Evolutionary conservation across 2,888 invertebrate species (phyloP).

Genomic region (Luffia ferchaultella): DNA sequence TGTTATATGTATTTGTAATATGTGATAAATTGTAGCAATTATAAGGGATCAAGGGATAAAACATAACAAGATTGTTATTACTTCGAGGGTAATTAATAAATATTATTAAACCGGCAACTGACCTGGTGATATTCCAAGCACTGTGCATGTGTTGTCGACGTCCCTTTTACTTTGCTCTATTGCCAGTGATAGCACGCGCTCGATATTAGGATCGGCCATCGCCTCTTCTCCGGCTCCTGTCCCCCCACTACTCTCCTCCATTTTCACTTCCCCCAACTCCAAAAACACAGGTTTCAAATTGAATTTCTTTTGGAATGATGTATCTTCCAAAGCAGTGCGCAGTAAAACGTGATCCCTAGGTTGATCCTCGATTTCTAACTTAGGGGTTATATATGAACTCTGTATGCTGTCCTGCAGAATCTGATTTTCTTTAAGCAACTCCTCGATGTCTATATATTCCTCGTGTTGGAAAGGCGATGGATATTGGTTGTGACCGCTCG

Average conservation of each 20-base stretch:
- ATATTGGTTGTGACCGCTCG: slow-evolving; percentile 60
- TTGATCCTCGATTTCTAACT: slow-evolving; percentile 58
- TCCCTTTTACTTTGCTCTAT: slow-evolving; percentile 88
- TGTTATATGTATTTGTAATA: too few species aligned
- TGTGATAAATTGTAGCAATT: too few species aligned
- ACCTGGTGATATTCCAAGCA: slow-evolving; percentile 90
- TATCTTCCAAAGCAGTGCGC: slow-evolving; percentile 83
- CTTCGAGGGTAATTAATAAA: too few species aligned
- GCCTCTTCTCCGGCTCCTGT: slow-evolving; percentile 53
- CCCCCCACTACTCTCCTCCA: slow-evolving; percentile 72
- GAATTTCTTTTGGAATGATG: slow-evolving; percentile 84
- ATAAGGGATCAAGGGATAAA: too few species aligned
- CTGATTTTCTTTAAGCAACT: slow-evolving; percentile 65
- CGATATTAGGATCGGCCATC: slow-evolving; percentile 78
- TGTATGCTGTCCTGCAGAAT: slow-evolving; percentile 55
- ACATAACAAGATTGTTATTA: too few species aligned
- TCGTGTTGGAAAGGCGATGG: slow-evolving; percentile 67
- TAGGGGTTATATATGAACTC: slow-evolving; percentile 49
- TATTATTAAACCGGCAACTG: too few species aligned
- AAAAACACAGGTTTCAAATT: slow-evolving; percentile 82
- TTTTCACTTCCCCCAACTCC: slow-evolving; percentile 68
- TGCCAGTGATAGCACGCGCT: slow-evolving; percentile 83
- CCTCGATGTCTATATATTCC: slow-evolving; percentile 69
- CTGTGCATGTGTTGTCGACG: slow-evolving; percentile 83
- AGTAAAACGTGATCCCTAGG: slow-evolving; percentile 78